A percentile compares a stretch with the other conserved stretches of the same genome.
Evolutionary conservation across 2,888 invertebrate genomes (phyloP).

Genomic region (Metopia argyrocephala): DNA sequence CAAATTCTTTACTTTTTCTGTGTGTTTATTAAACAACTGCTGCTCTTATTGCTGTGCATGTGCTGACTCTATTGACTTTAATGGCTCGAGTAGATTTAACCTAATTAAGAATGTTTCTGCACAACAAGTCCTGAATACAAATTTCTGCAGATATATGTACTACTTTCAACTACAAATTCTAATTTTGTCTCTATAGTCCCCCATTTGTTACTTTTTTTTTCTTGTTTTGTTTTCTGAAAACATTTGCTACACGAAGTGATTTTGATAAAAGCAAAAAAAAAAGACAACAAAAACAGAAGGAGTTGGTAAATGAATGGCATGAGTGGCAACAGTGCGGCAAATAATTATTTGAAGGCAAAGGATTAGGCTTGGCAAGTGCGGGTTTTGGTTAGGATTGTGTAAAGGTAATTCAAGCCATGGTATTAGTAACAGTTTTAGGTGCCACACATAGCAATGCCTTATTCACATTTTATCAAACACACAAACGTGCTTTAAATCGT

Average conservation of each 20-base stretch:
- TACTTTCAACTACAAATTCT: neutral
- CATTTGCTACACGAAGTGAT: constrained; percentile 15
- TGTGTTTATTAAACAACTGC: neutral
- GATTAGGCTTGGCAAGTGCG: constrained; percentile 7
- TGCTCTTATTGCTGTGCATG: constrained; percentile 13
- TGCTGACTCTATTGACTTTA: constrained; percentile 58
- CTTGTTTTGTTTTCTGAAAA: constrained; percentile 1
- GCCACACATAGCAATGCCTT: constrained; percentile 9
- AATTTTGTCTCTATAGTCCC: neutral
- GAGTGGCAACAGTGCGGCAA: neutral
- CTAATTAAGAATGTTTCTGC: constrained; percentile 77
- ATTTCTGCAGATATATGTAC: constrained; percentile 41
- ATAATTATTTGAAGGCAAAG: constrained; percentile 19
- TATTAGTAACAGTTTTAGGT: constrained; percentile 22
- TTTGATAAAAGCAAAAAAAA: neutral
- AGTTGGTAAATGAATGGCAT: neutral
- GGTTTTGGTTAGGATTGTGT: neutral
- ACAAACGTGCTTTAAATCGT: constrained; percentile 18
- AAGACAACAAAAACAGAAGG: neutral
- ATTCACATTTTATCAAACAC: constrained; percentile 30
- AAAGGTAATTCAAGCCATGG: neutral
- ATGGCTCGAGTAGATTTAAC: constrained; percentile 74
- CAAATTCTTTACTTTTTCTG: neutral
- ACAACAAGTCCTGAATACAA: constrained; percentile 76
- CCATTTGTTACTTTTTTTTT: constrained; percentile 11